Conservation (phyloP, 1,140 invertebrate genomes). For the Araneus ventricosus region DNA sequence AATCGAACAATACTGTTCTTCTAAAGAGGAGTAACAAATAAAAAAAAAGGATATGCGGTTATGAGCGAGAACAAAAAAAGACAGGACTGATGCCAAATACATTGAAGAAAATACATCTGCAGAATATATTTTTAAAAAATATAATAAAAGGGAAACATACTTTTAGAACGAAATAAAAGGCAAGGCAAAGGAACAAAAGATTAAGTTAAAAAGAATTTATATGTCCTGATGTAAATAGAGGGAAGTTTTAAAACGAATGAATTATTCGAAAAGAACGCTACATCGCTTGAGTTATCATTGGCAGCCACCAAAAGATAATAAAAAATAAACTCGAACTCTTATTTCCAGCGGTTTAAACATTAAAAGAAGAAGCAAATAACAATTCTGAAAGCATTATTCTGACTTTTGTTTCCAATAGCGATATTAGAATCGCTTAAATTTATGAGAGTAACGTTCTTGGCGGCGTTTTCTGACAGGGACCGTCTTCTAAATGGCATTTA, state of each 20-base stretch:
- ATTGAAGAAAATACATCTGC: constrained; percentile 7
- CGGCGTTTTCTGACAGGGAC: not conserved
- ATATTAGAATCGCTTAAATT: constrained; percentile 21
- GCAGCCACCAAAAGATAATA: constrained; percentile 40
- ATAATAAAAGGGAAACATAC: constrained; percentile 10
- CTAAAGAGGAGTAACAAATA: not conserved
- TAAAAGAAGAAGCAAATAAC: not conserved
- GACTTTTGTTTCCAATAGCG: constrained; percentile 11
- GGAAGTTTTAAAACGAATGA: constrained; percentile 38
- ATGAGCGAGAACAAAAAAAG: not conserved
- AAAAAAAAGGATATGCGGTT: constrained; percentile 6
- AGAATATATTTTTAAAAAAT: not conserved
- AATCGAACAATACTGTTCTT: constrained; percentile 26
- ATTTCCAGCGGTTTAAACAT: constrained; percentile 44
- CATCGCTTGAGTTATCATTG: constrained; percentile 39
- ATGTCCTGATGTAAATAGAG: constrained; percentile 46
- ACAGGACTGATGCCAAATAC: not conserved
- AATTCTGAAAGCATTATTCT: not conserved
- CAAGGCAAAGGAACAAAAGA: not conserved
- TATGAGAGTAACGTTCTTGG: not conserved
- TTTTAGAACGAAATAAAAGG: constrained; percentile 25
- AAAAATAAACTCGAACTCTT: not conserved
- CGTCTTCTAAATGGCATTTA: not conserved
- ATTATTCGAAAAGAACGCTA: constrained; percentile 21
- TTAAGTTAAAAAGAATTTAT: constrained; percentile 55